phyloP scores from a whole-genome alignment of 2,888 invertebrate genomes.

The Pristionchus maxplancki region DNA sequence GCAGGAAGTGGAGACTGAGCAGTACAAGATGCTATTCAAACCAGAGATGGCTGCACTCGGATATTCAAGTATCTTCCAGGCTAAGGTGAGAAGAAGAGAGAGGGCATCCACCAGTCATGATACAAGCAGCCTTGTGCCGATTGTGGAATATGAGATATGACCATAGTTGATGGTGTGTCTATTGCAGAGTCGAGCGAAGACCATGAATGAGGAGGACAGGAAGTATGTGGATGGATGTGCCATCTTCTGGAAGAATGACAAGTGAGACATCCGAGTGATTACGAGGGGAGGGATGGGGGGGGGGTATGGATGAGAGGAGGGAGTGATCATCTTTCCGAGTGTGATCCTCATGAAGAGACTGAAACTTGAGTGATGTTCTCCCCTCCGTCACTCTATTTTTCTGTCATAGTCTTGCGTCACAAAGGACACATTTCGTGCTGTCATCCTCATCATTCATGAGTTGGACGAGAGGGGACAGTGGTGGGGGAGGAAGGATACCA shows the following conservation, averaged over 20 bases:
- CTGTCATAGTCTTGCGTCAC: neutral
- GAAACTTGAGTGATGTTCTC: neutral
- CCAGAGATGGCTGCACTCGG: constrained; percentile 92
- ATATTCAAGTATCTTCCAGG: constrained; percentile 88
- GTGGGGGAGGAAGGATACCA: neutral
- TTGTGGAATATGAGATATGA: neutral
- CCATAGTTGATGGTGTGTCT: neutral
- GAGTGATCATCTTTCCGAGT: neutral
- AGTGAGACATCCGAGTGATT: constrained; percentile 75
- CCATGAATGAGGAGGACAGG: constrained; percentile 95
- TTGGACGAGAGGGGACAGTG: neutral
- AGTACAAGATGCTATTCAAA: constrained; percentile 96
- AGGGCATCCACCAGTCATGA: neutral
- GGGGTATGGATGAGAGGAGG: neutral
- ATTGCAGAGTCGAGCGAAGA: constrained; percentile 87
- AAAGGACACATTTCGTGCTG: neutral
- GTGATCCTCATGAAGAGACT: neutral
- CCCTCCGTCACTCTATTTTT: neutral
- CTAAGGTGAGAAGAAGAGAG: constrained; percentile 84
- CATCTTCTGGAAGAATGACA: constrained; percentile 88
- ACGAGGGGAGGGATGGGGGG: neutral
- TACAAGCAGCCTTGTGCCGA: neutral
- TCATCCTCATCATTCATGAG: neutral
- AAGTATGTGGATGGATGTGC: constrained; percentile 99
- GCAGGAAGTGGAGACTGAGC: constrained; percentile 98